phyloP scores from a whole-genome alignment of 2,113 vertebrate genomes.

The Gulo gulo region DNA sequence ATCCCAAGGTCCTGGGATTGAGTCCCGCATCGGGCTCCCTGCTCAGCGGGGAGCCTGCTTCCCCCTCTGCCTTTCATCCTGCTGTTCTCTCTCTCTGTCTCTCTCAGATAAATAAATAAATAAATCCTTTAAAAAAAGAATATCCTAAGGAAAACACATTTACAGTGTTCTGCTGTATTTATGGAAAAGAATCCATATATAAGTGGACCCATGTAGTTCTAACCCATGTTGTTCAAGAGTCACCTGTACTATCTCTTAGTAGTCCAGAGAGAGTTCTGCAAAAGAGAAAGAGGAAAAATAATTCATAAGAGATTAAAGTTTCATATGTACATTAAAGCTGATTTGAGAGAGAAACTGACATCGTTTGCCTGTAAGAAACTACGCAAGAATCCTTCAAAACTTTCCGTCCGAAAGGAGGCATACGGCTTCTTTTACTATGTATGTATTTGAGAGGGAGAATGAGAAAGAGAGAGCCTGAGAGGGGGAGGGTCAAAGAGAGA shows the following conservation, averaged over 20 bases:
- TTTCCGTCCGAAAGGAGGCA: neutral
- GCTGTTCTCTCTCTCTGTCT: too few species aligned
- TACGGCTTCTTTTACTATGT: neutral
- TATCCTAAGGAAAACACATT: neutral
- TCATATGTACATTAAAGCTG: slow-evolving; percentile 36
- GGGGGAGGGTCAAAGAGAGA: too few species aligned
- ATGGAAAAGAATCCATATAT: neutral
- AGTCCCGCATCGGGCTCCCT: too few species aligned
- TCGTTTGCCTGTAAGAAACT: neutral
- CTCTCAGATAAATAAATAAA: too few species aligned
- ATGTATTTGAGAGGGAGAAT: too few species aligned
- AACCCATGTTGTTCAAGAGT: neutral
- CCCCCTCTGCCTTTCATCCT: too few species aligned
- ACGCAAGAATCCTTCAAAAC: neutral
- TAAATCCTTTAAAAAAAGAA: neutral
- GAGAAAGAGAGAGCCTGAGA: too few species aligned
- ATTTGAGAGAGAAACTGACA: neutral
- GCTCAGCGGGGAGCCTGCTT: too few species aligned
- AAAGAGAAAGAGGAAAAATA: neutral
- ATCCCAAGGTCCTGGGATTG: too few species aligned
- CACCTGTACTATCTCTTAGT: neutral
- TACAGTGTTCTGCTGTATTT: neutral
- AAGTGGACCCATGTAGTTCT: neutral
- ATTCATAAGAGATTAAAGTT: slow-evolving; percentile 19
- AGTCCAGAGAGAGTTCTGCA: neutral